Conservation (phyloP, 1,140 invertebrate species). For the Cecropterus lyciades region DNA sequence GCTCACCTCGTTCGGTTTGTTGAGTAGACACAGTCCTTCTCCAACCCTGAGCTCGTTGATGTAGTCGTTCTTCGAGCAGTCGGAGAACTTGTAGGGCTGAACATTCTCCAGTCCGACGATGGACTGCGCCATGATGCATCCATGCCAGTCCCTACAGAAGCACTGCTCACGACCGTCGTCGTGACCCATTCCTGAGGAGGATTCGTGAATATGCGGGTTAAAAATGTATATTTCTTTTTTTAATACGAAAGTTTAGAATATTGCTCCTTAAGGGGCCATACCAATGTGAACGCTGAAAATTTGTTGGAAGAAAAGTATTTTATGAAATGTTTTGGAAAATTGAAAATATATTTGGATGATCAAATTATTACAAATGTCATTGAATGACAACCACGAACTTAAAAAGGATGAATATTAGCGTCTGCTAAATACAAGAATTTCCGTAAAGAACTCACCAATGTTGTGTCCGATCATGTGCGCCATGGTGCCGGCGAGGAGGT, state of each 20-base stretch:
- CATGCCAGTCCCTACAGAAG: slow-evolving; percentile 96
- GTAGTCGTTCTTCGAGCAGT: slow-evolving; percentile 94
- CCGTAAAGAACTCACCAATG: slow-evolving; percentile 90
- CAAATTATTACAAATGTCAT: too few species aligned
- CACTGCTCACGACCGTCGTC: slow-evolving; percentile 94
- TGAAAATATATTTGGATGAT: too few species aligned
- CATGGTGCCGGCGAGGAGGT: slow-evolving; percentile 96
- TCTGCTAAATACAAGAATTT: too few species aligned
- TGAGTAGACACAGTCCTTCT: slow-evolving; percentile 93
- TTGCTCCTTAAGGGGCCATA: too few species aligned
- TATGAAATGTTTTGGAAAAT: too few species aligned
- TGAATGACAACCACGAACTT: too few species aligned
- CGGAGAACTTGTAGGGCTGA: slow-evolving; percentile 96
- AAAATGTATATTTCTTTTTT: too few species aligned
- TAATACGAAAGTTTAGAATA: too few species aligned
- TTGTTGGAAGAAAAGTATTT: too few species aligned
- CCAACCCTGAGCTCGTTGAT: slow-evolving; percentile 91
- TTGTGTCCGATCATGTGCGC: slow-evolving; percentile 99
- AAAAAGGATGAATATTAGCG: too few species aligned
- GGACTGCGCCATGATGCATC: slow-evolving; percentile 97
- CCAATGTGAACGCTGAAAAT: too few species aligned
- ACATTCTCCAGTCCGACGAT: slow-evolving; percentile 96
- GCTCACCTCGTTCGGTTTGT: slow-evolving; percentile 94
- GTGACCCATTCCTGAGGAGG: slow-evolving; percentile 93
- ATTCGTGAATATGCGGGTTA: too few species aligned